A percentile compares a stretch with the other conserved stretches of the same genome.
Conservation (phyloP, 2,797 vertebrate genomes). For the Peromyscus aztecus region DNA sequence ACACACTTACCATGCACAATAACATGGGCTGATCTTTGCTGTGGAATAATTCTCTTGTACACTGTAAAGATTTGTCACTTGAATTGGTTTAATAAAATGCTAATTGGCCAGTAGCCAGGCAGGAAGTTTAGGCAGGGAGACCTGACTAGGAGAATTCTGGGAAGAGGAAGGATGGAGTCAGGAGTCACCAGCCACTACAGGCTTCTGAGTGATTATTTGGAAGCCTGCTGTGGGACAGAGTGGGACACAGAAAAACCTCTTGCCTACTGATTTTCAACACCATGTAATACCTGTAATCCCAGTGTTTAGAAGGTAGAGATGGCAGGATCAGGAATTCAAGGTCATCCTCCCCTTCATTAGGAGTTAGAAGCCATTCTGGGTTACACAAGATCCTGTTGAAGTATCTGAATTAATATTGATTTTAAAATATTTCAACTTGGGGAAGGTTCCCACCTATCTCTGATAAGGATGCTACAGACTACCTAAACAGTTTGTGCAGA, state of each 20-base stretch:
- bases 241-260: too few species aligned
- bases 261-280: neutral
- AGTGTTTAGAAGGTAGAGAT: neutral
- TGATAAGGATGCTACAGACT: neutral
- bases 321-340: neutral
- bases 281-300: neutral
- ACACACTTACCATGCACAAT: neutral
- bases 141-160: too few species aligned
- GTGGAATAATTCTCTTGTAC: too few species aligned
- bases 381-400: neutral
- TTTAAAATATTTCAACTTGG: neutral
- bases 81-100: too few species aligned
- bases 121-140: too few species aligned
- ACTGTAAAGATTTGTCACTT: too few species aligned
- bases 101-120: too few species aligned
- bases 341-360: neutral
- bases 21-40: too few species aligned
- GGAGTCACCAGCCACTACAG: too few species aligned
- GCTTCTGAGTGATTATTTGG: too few species aligned
- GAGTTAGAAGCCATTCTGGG: neutral
- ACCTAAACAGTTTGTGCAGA: neutral
- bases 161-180: too few species aligned
- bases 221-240: too few species aligned
- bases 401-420: neutral
- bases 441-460: neutral